phyloP scores from a whole-genome alignment of 2,888 invertebrate genomes.

The Escarpia spicata region DNA sequence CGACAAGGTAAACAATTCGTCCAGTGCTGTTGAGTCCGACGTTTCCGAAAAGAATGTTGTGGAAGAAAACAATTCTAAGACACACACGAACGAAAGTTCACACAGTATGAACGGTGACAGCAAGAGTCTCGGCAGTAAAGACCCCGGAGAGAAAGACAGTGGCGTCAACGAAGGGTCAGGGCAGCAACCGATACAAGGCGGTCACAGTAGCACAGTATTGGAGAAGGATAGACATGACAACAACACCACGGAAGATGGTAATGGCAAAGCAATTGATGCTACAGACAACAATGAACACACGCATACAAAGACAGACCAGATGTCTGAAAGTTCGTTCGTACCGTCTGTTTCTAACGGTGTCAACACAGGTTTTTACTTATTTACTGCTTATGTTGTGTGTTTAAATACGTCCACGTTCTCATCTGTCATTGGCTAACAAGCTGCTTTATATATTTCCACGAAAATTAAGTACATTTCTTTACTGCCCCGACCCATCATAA shows the following conservation, averaged over 20 bases:
- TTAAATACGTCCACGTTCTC: not conserved
- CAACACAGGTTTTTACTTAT: not conserved
- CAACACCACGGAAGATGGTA: not conserved
- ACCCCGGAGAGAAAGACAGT: not conserved
- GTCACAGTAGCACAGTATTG: not conserved
- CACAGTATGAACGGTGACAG: not conserved
- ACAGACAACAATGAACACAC: not conserved
- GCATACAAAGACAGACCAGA: not conserved
- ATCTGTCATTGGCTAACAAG: not conserved
- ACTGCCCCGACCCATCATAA: not conserved
- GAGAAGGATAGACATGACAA: not conserved
- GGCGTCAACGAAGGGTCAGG: not conserved
- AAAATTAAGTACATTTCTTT: not conserved
- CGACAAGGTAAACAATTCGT: not conserved
- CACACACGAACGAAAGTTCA: not conserved
- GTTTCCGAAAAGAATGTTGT: not conserved
- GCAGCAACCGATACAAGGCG: not conserved
- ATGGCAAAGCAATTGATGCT: not conserved
- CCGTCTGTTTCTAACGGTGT: not conserved
- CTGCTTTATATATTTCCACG: not conserved
- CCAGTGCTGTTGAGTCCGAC: not conserved
- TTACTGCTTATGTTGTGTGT: not conserved
- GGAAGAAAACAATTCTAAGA: not conserved
- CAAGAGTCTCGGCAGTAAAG: not conserved
- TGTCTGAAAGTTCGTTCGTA: not conserved